Percentiles rank a stretch among this genome's conserved stretches.
These are phyloP conservation scores for Coregonus sp. DNA, from an alignment of 2,797 vertebrate species.

Conservation along the genomic window DNA sequence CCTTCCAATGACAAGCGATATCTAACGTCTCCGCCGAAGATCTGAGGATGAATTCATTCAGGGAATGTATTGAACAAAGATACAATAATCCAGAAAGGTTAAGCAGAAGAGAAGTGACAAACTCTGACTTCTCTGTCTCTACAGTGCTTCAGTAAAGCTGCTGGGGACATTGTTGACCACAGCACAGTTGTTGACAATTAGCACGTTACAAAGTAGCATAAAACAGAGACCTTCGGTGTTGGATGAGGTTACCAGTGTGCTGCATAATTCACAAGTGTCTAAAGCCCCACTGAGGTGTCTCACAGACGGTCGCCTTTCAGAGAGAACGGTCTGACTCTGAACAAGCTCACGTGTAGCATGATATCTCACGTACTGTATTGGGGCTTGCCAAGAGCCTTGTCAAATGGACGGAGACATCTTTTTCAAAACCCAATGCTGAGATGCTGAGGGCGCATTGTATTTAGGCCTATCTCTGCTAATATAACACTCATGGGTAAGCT, in stretches of 20 bases:
- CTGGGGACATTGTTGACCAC: background rate
- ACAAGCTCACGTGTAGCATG: background rate
- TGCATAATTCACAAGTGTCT: conserved; percentile 9
- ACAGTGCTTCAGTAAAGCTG: background rate
- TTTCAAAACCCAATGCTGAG: no score
- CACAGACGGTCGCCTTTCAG: background rate
- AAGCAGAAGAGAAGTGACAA: background rate
- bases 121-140: background rate
- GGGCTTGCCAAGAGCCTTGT: background rate
- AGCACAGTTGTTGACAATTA: conserved; percentile 6
- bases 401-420: no score
- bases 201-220: background rate
- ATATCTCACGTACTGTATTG: background rate
- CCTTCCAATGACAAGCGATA: background rate
- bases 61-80: background rate
- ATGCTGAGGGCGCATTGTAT: no score
- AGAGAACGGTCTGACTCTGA: background rate
- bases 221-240: background rate
- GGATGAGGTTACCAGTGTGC: background rate
- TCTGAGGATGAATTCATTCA: background rate
- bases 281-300: background rate
- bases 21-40: no score
- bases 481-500: no score
- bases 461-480: no score
- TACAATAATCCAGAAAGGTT: background rate